Evolutionary conservation across 2,888 invertebrate species (phyloP).

Genomic region (Chesias legatella): DNA sequence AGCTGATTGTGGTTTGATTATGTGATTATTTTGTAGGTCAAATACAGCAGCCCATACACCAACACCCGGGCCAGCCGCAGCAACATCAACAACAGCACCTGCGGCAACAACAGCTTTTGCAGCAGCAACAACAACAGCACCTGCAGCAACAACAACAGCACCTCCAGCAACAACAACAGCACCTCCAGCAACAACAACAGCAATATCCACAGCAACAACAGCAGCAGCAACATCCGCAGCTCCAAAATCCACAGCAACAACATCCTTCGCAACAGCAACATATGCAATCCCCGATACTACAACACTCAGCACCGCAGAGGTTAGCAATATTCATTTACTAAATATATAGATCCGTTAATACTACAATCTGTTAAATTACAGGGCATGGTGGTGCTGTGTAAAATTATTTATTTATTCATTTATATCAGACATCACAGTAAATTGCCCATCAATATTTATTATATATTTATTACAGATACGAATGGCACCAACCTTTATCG

Average conservation of each 20-base stretch:
- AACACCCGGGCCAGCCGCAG: slow-evolving; percentile 57
- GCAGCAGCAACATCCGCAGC: slow-evolving; percentile 20
- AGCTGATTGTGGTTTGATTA: no score
- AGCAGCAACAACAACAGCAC: slow-evolving; percentile 13
- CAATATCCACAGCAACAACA: slow-evolving; percentile 14
- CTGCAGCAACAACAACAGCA: slow-evolving; percentile 29
- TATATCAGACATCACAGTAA: no score
- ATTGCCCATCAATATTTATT: no score
- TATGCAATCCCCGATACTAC: slow-evolving; percentile 28
- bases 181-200: slow-evolving; percentile 21
- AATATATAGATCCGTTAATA: no score
- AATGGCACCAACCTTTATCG: slow-evolving; percentile 73
- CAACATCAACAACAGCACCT: slow-evolving; percentile 39
- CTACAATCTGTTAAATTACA: no score
- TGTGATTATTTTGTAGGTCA: slow-evolving; percentile 29
- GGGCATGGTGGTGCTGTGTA: no score
- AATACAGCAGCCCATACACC: slow-evolving; percentile 33
- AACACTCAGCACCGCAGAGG: slow-evolving; percentile 38
- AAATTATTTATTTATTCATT: no score
- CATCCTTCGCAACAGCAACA: slow-evolving; percentile 25
- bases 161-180: slow-evolving; percentile 23
- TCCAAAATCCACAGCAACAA: slow-evolving; percentile 35
- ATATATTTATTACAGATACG: slow-evolving; percentile 51
- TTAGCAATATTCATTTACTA: slow-evolving; percentile 1
- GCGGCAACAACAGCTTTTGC: slow-evolving; percentile 35